A percentile compares a stretch with the other conserved stretches of the same genome.
Conservation (phyloP, 30 jellyfish, hydroid and myxozoan species). For the Aurelia aurita region DNA sequence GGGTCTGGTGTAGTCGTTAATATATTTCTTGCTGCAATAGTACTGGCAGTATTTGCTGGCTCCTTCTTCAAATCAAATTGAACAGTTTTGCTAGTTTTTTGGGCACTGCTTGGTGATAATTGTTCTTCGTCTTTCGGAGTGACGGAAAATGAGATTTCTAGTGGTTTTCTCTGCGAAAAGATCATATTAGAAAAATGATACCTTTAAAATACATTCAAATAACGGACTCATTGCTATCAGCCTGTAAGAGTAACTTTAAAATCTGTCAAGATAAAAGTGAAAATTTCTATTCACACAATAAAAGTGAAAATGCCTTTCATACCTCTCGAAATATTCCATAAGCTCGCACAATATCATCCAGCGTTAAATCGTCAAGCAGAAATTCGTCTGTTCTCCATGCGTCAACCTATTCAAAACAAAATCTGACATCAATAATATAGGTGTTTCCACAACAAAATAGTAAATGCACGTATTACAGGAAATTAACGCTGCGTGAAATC, state of each 20-base stretch:
- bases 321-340: constrained; percentile 97
- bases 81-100: constrained; percentile 8
- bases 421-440: neutral
- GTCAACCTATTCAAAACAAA: constrained; percentile 61
- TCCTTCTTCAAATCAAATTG: constrained; percentile 43
- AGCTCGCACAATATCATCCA: constrained; percentile 76
- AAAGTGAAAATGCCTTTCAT: neutral
- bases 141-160: constrained; percentile 85
- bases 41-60: constrained; percentile 34
- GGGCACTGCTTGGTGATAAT: neutral
- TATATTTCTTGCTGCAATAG: constrained; percentile 57
- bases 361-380: constrained; percentile 80
- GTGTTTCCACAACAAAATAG: no score
- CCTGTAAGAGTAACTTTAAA: no score
- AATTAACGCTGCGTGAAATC: no score
- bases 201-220: no score
- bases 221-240: no score
- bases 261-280: no score
- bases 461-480: no score
- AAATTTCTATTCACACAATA: no score
- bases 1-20: constrained; percentile 71
- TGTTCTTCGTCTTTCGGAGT: constrained; percentile 67
- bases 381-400: constrained; percentile 97
- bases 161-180: constrained; percentile 77
- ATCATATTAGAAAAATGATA: no score